Base-by-base conservation (phyloP, 2,797 vertebrate species). In the Halcyon leucocephala region DNA sequence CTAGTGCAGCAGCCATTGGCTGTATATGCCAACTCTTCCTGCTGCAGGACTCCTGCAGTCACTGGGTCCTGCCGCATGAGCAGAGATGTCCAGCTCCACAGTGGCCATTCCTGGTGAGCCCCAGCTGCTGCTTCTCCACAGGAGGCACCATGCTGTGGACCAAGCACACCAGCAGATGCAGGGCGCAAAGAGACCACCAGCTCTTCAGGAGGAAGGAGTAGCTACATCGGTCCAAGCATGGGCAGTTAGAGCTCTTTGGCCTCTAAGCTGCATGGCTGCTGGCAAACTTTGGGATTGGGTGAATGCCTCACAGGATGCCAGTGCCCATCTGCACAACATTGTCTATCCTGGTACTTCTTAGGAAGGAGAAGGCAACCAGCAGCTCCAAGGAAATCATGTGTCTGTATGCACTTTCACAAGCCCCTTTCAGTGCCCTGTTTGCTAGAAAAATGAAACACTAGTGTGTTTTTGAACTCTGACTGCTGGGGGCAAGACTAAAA, bases 131-230 rank as follows among this genome's bases (percentile, higher is more conserved):
- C n/a, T 72, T 78, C 64, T 77, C 31, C 17, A 33, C 35, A 55
- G 41, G 19, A 67, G 25, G 31, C 41, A 37, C 17, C 3, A 1
- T 1, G 4, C 42, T 2, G 4, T 26, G 29, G 54, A 62, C 19
- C 5, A 19, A 66, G 54, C 26, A 35, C 0, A 3, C 31, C 2
- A 3, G 29, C 18, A 73, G 60, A 11, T 0, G 1, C 41, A 33
- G 39, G 16, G 25, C 25, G n/a, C 2, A 1, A 66, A 29, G 22
- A 14, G 21, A 67, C 46, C 12, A 22, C 16, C 2, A 4, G 5
- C 11, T 55, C 31, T 55, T 55, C 31, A 55, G 54, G 31, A 37
- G 44, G 48, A 37, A 83, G 26, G 33, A 70, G 28, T 1, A 1
- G 3, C 51, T 60, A 2, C 14, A 12, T 31, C 3, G 3, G 3